Evolutionary conservation across 1,140 invertebrate species (phyloP).

Genomic region (Hypothenemus hampei): DNA sequence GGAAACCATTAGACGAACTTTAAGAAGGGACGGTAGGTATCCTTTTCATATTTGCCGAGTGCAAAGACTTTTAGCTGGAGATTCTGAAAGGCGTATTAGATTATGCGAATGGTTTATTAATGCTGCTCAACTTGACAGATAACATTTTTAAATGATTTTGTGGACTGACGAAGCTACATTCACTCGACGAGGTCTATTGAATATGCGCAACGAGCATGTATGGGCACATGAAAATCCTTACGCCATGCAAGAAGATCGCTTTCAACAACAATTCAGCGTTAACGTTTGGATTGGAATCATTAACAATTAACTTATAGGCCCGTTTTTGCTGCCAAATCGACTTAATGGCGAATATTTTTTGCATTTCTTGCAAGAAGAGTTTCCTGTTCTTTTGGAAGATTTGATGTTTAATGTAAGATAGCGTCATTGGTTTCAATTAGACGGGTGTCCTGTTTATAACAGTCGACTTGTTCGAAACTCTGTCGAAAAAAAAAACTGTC

Average conservation of each 20-base stretch:
- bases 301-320: not conserved
- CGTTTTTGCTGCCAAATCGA: not conserved
- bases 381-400: constrained; percentile 1
- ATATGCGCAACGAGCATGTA: not conserved
- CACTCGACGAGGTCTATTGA: not conserved
- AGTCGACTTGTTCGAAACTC: not conserved
- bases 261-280: not conserved
- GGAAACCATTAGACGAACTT: not conserved
- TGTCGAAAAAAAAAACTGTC: no score
- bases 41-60: not conserved
- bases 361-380: not conserved
- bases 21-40: not conserved
- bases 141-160: not conserved
- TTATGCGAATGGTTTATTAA: not conserved
- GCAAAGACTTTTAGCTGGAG: not conserved
- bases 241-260: not conserved
- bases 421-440: not conserved
- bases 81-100: not conserved
- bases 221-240: not conserved
- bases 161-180: not conserved
- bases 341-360: constrained; percentile 1
- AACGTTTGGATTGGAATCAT: constrained; percentile 2
- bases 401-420: not conserved
- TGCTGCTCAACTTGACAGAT: not conserved
- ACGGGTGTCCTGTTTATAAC: not conserved